A percentile compares a stretch with the other conserved stretches of the same genome.
Conservation (phyloP, 2,888 invertebrate species). For the Lordiphosa andalusiaca region DNA sequence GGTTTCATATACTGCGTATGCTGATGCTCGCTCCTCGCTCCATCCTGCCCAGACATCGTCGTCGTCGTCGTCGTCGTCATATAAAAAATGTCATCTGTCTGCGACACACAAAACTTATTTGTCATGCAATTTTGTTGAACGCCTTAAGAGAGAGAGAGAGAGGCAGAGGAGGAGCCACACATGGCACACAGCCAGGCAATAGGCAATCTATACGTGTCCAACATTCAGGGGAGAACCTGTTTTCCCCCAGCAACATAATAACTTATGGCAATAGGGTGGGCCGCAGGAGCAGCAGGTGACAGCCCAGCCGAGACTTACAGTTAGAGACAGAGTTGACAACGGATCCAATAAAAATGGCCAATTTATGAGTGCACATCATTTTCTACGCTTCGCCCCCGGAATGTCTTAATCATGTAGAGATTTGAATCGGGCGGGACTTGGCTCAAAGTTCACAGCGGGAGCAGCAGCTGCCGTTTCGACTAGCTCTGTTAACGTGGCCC, state of each 20-base stretch:
- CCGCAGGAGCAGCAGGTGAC: conserved; percentile 13
- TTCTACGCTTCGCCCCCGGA: conserved; percentile 35
- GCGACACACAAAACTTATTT: conserved; percentile 72
- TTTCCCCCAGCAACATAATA: conserved; percentile 63
- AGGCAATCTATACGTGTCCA: conserved; percentile 62
- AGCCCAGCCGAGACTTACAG: conserved; percentile 49
- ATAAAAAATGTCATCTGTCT: conserved; percentile 73
- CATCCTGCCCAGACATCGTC: conserved; percentile 41
- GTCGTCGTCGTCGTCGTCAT: conserved; percentile 42
- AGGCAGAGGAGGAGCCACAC: conserved; percentile 24
- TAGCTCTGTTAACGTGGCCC: conserved; percentile 63
- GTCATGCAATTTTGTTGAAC: conserved; percentile 70
- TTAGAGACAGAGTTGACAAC: conserved; percentile 52
- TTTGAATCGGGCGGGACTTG: conserved; percentile 23
- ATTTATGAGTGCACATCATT: conserved; percentile 53
- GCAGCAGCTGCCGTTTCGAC: conserved; percentile 6
- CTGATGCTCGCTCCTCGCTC: neutral
- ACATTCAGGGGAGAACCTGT: conserved; percentile 50
- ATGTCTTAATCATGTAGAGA: conserved; percentile 53
- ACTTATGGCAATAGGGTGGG: conserved; percentile 64
- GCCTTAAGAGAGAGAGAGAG: conserved; percentile 55
- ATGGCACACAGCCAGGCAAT: conserved; percentile 24
- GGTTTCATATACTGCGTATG: no score
- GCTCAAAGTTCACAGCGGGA: conserved; percentile 33
- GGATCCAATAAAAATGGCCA: conserved; percentile 56